phyloP scores from a whole-genome alignment of 2,888 invertebrate genomes.

The Epirrhoe alternata region DNA sequence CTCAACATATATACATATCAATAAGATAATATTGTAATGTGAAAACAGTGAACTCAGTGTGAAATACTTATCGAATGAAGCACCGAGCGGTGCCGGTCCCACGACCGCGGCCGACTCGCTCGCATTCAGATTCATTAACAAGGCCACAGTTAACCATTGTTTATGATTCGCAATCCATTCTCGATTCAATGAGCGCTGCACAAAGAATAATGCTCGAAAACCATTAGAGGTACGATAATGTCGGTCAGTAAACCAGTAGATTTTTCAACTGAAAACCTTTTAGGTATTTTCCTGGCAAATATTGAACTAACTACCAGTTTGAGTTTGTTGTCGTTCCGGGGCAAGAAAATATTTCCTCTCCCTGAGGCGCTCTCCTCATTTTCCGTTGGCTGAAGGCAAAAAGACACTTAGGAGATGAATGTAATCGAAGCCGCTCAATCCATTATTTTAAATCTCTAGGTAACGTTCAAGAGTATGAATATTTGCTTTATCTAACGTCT shows the following conservation, averaged over 20 bases:
- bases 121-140: constrained; percentile 74
- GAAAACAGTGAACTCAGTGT: constrained; percentile 47
- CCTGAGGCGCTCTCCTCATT: constrained; percentile 55
- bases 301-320: constrained; percentile 50
- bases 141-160: constrained; percentile 70
- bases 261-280: constrained; percentile 37
- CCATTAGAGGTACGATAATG: constrained; percentile 32
- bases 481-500: constrained; percentile 28
- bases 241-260: constrained; percentile 34
- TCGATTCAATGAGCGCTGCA: constrained; percentile 48
- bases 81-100: constrained; percentile 60
- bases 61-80: constrained; percentile 47
- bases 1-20: constrained; percentile 1
- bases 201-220: constrained; percentile 33
- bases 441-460: constrained; percentile 38
- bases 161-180: constrained; percentile 61
- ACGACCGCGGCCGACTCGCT: constrained; percentile 60
- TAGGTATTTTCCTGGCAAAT: constrained; percentile 43
- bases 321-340: constrained; percentile 48
- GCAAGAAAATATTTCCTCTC: constrained; percentile 52
- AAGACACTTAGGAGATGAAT: constrained; percentile 52
- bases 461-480: constrained; percentile 26
- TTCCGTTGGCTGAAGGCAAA: constrained; percentile 57
- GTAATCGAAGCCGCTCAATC: constrained; percentile 41
- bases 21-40: constrained; percentile 2